Evolutionary conservation across 2,113 vertebrate species (phyloP).

Genomic region (Tragelaphus strepsiceros): DNA sequence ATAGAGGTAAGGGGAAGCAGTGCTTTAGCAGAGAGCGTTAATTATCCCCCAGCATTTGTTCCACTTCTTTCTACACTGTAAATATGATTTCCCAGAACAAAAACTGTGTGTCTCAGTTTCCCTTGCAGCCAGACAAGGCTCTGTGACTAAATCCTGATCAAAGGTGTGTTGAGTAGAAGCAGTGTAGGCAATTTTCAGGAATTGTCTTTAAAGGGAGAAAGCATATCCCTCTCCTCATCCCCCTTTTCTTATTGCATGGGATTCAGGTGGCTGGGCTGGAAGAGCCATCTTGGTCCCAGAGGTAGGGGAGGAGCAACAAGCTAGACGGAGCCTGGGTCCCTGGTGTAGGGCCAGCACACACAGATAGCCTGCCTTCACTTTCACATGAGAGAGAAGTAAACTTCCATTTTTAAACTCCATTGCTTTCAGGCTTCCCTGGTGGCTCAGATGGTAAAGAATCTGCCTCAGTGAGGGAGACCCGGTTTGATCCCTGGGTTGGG

Average conservation of each 20-base stretch:
- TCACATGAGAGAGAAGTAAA: background rate
- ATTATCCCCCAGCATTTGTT: background rate
- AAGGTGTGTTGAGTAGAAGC: background rate
- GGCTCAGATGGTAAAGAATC: background rate
- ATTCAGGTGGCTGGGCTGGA: background rate
- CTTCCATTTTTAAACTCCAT: background rate
- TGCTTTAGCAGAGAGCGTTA: background rate
- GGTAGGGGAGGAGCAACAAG: background rate
- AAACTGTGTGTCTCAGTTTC: background rate
- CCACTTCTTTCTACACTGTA: background rate
- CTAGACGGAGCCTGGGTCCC: background rate
- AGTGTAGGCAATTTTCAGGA: background rate
- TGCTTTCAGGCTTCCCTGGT: background rate
- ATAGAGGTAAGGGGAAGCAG: background rate
- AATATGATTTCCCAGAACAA: background rate
- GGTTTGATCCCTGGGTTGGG: background rate
- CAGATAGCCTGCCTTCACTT: background rate
- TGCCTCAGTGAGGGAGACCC: background rate
- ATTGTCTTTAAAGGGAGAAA: background rate
- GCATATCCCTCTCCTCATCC: background rate
- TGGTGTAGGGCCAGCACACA: background rate
- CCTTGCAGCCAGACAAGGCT: background rate
- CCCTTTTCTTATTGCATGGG: background rate
- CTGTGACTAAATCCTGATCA: background rate
- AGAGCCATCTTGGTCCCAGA: background rate